Conservation (phyloP, 2,888 invertebrate species). For the Zelleria hepariella region DNA sequence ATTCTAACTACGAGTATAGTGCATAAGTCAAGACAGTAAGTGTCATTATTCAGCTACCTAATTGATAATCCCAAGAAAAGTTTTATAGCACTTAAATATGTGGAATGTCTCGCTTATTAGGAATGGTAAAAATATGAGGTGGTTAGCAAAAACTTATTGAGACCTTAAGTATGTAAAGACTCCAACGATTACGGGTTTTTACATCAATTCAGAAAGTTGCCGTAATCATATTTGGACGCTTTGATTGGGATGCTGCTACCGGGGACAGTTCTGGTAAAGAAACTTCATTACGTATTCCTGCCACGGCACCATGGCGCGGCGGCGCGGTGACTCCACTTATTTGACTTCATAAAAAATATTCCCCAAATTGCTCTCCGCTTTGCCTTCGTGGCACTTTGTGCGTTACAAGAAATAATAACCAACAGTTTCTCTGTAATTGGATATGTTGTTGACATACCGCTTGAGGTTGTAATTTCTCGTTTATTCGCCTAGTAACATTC, state of each 20-base stretch:
- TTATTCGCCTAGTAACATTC: neutral
- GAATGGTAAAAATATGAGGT: neutral
- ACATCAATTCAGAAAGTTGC: constrained; percentile 17
- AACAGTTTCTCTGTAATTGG: constrained; percentile 4
- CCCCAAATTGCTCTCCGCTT: constrained; percentile 5
- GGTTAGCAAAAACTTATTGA: neutral
- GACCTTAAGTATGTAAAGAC: neutral
- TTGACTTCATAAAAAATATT: constrained; percentile 25
- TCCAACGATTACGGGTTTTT: neutral
- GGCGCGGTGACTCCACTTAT: constrained; percentile 8
- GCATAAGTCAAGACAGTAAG: too few species aligned
- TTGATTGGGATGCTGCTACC: constrained; percentile 41
- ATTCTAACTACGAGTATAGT: too few species aligned
- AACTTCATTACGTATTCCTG: constrained; percentile 48
- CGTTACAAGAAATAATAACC: neutral
- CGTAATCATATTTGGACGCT: constrained; percentile 43
- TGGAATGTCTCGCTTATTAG: neutral
- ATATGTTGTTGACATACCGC: constrained; percentile 3
- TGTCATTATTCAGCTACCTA: too few species aligned
- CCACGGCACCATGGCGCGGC: constrained; percentile 25
- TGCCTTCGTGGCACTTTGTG: neutral
- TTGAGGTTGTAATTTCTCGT: neutral
- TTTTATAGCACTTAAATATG: too few species aligned
- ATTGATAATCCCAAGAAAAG: too few species aligned
- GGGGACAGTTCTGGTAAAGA: constrained; percentile 34